These are phyloP conservation scores for Buathra laborator DNA, from an alignment of 2,888 invertebrate species.

Conservation along the genomic window DNA sequence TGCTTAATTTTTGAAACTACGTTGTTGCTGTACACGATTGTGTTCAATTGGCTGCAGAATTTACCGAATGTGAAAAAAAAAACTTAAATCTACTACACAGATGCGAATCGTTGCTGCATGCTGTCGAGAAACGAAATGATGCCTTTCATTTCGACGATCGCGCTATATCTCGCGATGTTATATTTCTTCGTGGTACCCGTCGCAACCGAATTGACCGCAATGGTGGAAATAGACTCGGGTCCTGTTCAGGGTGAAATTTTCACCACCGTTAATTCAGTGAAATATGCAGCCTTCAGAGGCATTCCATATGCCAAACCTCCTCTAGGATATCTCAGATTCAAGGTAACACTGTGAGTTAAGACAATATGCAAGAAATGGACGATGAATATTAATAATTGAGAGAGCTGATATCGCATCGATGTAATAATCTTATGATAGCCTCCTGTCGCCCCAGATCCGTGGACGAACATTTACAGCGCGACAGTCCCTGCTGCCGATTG, in stretches of 20 bases:
- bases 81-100: background rate
- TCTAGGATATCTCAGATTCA: constrained; percentile 72
- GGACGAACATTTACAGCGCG: constrained; percentile 66
- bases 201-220: constrained; percentile 44
- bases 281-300: constrained; percentile 73
- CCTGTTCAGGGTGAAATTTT: constrained; percentile 72
- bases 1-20: no score
- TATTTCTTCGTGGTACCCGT: background rate
- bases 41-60: no score
- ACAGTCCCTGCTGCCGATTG: constrained; percentile 63
- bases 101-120: background rate
- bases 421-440: constrained; percentile 17
- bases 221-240: constrained; percentile 72
- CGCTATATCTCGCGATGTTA: background rate
- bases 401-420: background rate
- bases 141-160: background rate
- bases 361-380: background rate
- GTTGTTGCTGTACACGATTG: no score
- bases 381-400: background rate
- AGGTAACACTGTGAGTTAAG: constrained; percentile 65
- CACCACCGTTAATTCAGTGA: constrained; percentile 60
- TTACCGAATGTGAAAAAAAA: no score
- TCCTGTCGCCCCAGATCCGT: constrained; percentile 71
- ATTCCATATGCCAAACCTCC: constrained; percentile 76
- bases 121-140: background rate